Base-by-base conservation (phyloP, 2,888 invertebrate genomes). In the Plebejus argus region DNA sequence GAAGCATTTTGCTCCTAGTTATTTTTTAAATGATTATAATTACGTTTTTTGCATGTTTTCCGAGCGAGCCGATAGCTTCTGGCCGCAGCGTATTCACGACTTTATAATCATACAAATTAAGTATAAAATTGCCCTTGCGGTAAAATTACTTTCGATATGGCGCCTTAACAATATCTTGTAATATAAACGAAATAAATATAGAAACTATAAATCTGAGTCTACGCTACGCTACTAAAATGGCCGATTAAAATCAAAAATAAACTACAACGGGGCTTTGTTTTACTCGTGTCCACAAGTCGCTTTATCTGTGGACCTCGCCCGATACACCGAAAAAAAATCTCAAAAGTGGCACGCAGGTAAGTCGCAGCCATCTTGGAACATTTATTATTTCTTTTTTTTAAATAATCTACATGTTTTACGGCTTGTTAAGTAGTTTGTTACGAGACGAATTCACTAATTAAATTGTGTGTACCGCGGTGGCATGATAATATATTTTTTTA, bases 331-430 rank as follows among this genome's bases (percentile, higher is more conserved):
- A 85, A 86, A 85, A 86, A 88, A 88, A 82, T 81, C 80, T 81
- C 78, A 81, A 86, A 84, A 87, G 86, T 86, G 88, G 87, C 87
- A 84, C 89, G 88, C 92, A 92, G 92, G 92, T 92, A 91, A 89
- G 83, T 33, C 83, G 82, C 89, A 84, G 87, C 90, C 91, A 90
- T 91, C 88, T 91, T 91, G 89, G 86, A 86, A 84, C 83, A 84
- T 80, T 86, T 86, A 89, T 90, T 90, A 86, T 88, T 88, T 87
- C 88, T 87, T 89, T 86, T 89, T 90, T 90, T 90, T 91, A 87
- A 90, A 92, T 91, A 92, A 92, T 92, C 90, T 87, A 87, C 91
- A 87, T 90, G 90, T 92, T 92, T 91, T 92, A 92, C 90, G 85
- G 90, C 90, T 90, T 91, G 91, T 92, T 89, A 89, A 85, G 86